phyloP scores from a whole-genome alignment of 1,140 invertebrate genomes.

The Pseudomyrmex dendroicus region DNA sequence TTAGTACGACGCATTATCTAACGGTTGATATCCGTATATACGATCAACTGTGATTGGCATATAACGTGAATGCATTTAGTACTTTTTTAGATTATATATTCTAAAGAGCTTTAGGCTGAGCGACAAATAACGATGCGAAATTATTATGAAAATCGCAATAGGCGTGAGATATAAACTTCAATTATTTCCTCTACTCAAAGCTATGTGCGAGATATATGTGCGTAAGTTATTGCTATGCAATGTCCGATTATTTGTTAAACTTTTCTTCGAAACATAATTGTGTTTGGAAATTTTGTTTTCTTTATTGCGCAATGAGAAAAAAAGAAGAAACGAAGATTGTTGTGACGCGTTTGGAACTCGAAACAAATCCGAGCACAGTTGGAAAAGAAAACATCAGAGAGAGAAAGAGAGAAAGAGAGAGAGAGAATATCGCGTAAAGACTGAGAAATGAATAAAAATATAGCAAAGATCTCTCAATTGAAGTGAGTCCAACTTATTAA shows the following conservation, averaged over 20 bases:
- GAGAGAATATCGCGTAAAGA: not conserved
- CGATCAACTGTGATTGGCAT: constrained; percentile 40
- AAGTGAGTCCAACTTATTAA: constrained; percentile 10
- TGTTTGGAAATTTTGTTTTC: not conserved
- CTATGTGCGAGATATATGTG: too few relatives aligned
- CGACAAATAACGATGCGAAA: constrained; percentile 21
- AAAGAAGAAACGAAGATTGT: constrained; percentile 1
- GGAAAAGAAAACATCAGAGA: not conserved
- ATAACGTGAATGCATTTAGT: constrained; percentile 22
- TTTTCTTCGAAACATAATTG: too few relatives aligned
- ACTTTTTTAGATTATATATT: not conserved
- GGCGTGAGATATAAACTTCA: too few relatives aligned
- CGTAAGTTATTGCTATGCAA: too few relatives aligned
- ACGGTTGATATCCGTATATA: constrained; percentile 4
- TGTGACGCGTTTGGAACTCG: not conserved
- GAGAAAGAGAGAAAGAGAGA: too few relatives aligned
- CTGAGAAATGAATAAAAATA: constrained; percentile 4
- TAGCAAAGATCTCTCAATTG: not conserved
- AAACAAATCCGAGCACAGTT: not conserved
- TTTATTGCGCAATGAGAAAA: not conserved
- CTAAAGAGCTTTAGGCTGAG: not conserved
- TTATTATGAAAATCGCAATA: not conserved
- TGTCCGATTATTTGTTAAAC: too few relatives aligned
- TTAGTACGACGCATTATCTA: constrained; percentile 33
- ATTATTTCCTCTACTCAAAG: too few relatives aligned